Percentiles rank a stretch among this genome's conserved stretches.
These are phyloP conservation scores for Proterorhinus semilunaris DNA, from an alignment of 2,113 vertebrate genomes.

Conservation along the genomic window DNA sequence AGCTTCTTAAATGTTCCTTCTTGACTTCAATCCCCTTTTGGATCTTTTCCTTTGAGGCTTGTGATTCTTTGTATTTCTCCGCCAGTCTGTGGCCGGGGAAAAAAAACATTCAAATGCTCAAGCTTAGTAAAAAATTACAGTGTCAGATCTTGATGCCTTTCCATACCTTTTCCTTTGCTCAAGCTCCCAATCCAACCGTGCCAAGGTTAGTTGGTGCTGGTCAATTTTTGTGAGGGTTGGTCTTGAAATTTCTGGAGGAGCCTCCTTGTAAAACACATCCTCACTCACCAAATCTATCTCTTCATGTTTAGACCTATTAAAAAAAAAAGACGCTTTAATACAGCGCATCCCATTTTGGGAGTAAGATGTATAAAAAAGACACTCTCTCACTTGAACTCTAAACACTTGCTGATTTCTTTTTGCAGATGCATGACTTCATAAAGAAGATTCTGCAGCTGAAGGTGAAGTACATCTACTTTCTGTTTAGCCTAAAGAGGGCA, in stretches of 20 bases:
- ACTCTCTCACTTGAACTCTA: slow-evolving; percentile 94
- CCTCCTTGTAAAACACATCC: slow-evolving; percentile 90
- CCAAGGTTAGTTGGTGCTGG: slow-evolving; percentile 93
- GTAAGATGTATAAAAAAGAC: background rate
- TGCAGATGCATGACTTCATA: slow-evolving; percentile 99
- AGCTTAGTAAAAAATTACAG: background rate
- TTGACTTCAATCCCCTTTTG: slow-evolving; percentile 96
- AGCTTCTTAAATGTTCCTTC: slow-evolving; percentile 93
- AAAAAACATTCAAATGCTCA: background rate
- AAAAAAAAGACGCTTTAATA: background rate
- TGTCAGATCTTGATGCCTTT: background rate
- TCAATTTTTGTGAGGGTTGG: slow-evolving; percentile 83
- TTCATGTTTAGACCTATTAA: slow-evolving; percentile 91
- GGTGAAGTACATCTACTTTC: slow-evolving; percentile 91
- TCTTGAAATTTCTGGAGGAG: slow-evolving; percentile 88
- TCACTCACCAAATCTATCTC: slow-evolving; percentile 93
- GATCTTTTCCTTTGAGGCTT: slow-evolving; percentile 92
- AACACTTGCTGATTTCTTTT: slow-evolving; percentile 97
- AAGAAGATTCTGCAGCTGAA: slow-evolving; percentile 96
- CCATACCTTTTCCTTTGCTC: slow-evolving; percentile 94
- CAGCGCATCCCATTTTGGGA: background rate
- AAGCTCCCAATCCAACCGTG: slow-evolving; percentile 97
- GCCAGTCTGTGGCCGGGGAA: slow-evolving; percentile 80
- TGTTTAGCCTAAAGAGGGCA: slow-evolving; percentile 85
- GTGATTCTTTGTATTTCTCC: slow-evolving; percentile 90